Evolutionary conservation across 2,888 invertebrate genomes (phyloP).

Genomic region (Siphonodentalium dalli): DNA sequence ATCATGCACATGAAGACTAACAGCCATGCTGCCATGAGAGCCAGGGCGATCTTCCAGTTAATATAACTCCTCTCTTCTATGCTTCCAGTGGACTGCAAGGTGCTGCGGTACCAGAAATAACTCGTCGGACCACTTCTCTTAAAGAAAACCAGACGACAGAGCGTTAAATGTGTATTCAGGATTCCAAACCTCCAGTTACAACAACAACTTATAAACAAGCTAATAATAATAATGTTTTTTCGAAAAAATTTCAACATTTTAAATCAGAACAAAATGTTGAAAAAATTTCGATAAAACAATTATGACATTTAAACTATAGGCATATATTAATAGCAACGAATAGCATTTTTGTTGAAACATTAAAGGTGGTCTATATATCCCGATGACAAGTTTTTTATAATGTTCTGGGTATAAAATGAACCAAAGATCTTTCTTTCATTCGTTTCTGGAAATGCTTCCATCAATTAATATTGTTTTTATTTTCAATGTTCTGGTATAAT

Average conservation of each 20-base stretch:
- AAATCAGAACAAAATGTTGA: not conserved
- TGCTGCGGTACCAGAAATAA: slow-evolving; percentile 44
- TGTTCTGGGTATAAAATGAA: too few species aligned
- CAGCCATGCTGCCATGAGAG: slow-evolving; percentile 87
- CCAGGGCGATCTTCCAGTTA: slow-evolving; percentile 91
- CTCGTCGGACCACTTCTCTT: slow-evolving; percentile 36
- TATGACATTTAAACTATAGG: too few species aligned
- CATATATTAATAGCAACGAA: too few species aligned
- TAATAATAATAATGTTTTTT: not conserved
- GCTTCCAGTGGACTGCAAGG: slow-evolving; percentile 81
- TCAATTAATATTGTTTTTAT: too few species aligned
- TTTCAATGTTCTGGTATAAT: too few species aligned
- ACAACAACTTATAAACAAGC: too few species aligned
- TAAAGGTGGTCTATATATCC: too few species aligned
- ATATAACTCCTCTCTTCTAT: slow-evolving; percentile 85
- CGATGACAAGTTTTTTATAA: too few species aligned
- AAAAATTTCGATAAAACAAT: not conserved
- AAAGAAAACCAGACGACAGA: not conserved
- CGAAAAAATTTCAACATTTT: not conserved
- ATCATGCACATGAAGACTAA: slow-evolving; percentile 92
- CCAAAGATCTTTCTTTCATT: too few species aligned
- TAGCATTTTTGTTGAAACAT: too few species aligned
- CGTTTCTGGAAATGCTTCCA: too few species aligned
- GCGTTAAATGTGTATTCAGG: not conserved
- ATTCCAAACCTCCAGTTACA: too few species aligned